A percentile compares a stretch with the other conserved stretches of the same genome.
Conservation (phyloP, 2,888 invertebrate species). For the Atethmia centrago region DNA sequence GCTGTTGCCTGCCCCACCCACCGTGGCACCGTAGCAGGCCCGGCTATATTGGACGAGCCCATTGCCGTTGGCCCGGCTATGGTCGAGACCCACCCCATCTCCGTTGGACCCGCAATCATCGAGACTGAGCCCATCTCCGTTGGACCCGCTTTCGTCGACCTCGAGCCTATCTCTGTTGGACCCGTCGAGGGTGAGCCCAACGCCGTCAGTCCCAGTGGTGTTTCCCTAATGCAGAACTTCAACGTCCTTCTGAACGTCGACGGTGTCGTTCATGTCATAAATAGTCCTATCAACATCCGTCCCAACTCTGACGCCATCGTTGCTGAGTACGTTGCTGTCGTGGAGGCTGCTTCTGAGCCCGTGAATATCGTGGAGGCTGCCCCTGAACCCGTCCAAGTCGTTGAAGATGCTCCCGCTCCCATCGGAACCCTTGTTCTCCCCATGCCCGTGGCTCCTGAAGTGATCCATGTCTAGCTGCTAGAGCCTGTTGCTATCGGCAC, state of each 20-base stretch:
- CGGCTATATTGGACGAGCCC: slow-evolving; percentile 55
- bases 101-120: no score
- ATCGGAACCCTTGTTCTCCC: slow-evolving; percentile 44
- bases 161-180: slow-evolving; percentile 48
- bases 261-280: slow-evolving; percentile 53
- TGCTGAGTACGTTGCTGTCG: no score
- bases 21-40: slow-evolving; percentile 61
- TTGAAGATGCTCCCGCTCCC: slow-evolving; percentile 37
- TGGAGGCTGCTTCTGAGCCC: no score
- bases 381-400: slow-evolving; percentile 16
- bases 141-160: slow-evolving; percentile 50
- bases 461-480: no score
- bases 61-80: slow-evolving; percentile 53
- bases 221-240: slow-evolving; percentile 72
- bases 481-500: slow-evolving; percentile 43
- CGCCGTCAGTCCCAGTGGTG: slow-evolving; percentile 24
- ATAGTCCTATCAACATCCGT: slow-evolving; percentile 36
- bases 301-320: slow-evolving; percentile 18
- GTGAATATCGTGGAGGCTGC: slow-evolving; percentile 26
- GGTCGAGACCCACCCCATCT: no score
- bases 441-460: slow-evolving; percentile 21
- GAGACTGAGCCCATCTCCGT: slow-evolving; percentile 25
- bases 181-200: slow-evolving; percentile 40
- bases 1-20: slow-evolving; percentile 64
- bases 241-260: slow-evolving; percentile 76